A percentile compares a stretch with the other conserved stretches of the same genome.
phyloP scores from a whole-genome alignment of 2,113 vertebrate species.

The Tauraco erythrolophus region DNA sequence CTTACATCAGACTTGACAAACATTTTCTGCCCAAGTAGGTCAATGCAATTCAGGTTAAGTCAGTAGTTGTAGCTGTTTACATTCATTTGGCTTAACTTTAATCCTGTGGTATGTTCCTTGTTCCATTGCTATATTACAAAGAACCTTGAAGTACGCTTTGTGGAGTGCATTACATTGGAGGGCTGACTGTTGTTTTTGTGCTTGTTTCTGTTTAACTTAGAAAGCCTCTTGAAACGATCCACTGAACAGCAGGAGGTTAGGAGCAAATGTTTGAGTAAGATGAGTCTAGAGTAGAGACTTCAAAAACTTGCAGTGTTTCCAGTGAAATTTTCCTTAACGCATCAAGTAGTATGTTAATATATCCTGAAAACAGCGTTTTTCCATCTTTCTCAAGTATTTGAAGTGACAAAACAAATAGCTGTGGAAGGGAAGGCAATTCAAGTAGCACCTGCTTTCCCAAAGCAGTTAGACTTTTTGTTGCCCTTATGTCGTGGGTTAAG shows the following conservation, averaged over 20 bases:
- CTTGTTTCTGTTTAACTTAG: background rate
- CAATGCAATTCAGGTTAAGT: slow-evolving; percentile 62
- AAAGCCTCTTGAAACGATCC: background rate
- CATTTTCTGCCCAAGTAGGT: slow-evolving; percentile 62
- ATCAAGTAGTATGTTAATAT: background rate
- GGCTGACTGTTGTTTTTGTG: slow-evolving; percentile 4
- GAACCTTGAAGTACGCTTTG: background rate
- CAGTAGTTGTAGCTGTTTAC: slow-evolving; percentile 48
- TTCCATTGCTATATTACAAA: background rate
- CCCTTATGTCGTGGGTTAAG: too few species aligned
- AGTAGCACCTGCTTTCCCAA: background rate
- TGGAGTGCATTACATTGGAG: background rate
- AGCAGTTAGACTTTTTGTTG: background rate
- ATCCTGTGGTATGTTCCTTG: slow-evolving; percentile 38
- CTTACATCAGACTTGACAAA: slow-evolving; percentile 48
- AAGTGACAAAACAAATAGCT: background rate
- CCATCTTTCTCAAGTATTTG: background rate
- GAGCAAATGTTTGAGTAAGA: background rate
- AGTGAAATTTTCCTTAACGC: background rate
- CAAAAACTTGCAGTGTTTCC: background rate
- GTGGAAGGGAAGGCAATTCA: background rate
- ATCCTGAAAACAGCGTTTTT: background rate
- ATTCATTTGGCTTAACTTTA: slow-evolving; percentile 13
- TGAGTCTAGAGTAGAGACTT: background rate
- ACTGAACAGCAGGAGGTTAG: background rate